Evolutionary conservation across 2,113 vertebrate species (phyloP).

Genomic region (Perognathus longimembris): DNA sequence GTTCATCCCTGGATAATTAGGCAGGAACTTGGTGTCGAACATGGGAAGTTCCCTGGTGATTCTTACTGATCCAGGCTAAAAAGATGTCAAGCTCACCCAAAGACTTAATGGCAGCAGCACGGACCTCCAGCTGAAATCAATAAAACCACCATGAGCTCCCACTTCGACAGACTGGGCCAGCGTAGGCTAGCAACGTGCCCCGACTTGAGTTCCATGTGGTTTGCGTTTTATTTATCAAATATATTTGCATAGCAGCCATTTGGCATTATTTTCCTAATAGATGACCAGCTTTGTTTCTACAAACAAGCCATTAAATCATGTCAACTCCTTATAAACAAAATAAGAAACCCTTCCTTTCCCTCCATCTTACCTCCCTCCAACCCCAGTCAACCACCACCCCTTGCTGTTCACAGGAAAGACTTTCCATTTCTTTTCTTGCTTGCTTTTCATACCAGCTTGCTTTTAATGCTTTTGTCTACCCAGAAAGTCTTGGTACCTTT

Average conservation of each 20-base stretch:
- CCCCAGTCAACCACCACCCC: no score
- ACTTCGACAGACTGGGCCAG: neutral
- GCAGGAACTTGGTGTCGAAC: neutral
- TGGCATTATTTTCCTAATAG: neutral
- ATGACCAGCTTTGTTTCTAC: neutral
- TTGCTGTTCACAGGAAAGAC: neutral
- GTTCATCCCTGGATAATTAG: neutral
- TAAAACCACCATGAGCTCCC: neutral
- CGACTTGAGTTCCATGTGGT: neutral
- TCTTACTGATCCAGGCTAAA: constrained; percentile 91
- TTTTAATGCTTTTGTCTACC: neutral
- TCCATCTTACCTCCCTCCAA: neutral
- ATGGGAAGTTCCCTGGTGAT: constrained; percentile 37
- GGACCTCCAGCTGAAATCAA: constrained; percentile 88
- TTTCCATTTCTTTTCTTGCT: neutral
- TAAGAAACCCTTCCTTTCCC: neutral
- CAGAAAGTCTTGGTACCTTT: neutral
- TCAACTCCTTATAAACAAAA: constrained; percentile 24
- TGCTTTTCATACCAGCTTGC: neutral
- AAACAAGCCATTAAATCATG: neutral
- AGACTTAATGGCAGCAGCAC: constrained; percentile 90
- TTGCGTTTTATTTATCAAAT: neutral
- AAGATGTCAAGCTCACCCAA: constrained; percentile 93
- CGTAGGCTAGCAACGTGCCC: neutral
- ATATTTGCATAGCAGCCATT: neutral